These are phyloP conservation scores for Stichopus chloronotus DNA, from an alignment of 35 echinoderm and acorn worm species.

Conservation along the genomic window DNA sequence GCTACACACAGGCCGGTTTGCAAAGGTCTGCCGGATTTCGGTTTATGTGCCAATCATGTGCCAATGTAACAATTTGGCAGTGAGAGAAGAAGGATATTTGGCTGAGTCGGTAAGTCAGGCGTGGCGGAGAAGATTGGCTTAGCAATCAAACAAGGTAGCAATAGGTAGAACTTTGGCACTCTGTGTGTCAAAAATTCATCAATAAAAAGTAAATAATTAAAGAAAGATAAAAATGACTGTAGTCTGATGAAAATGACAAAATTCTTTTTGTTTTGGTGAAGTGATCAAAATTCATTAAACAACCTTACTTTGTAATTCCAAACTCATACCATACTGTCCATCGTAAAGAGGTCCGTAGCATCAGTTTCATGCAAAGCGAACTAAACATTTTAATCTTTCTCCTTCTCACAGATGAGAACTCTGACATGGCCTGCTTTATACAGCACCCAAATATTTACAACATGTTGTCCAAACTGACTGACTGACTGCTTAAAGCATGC, in stretches of 20 bases:
- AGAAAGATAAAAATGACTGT: neutral
- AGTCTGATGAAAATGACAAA: neutral
- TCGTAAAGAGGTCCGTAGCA: too few relatives aligned
- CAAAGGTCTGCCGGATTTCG: conserved; percentile 28
- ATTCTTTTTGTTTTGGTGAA: neutral
- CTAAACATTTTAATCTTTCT: too few relatives aligned
- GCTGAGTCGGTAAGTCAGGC: conserved; percentile 20
- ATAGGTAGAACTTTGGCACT: conserved; percentile 53
- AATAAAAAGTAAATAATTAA: conserved; percentile 28
- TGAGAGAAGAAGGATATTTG: conserved; percentile 25
- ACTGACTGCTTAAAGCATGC: too few relatives aligned
- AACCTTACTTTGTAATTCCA: too few relatives aligned
- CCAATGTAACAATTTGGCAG: neutral
- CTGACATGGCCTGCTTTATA: too few relatives aligned
- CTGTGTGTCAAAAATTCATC: conserved; percentile 49
- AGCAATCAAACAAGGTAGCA: conserved; percentile 33
- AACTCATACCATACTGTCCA: too few relatives aligned
- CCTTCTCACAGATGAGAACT: too few relatives aligned
- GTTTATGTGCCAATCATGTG: neutral
- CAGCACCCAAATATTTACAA: too few relatives aligned
- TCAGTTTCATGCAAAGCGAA: too few relatives aligned
- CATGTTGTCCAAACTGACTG: too few relatives aligned
- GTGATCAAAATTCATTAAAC: too few relatives aligned
- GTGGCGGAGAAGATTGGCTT: conserved; percentile 12
- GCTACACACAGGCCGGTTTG: conserved; percentile 19